Evolutionary conservation across 2,888 invertebrate genomes (phyloP), one percentile per base, ranked within the genome.

Genomic region (Acholoe squamosa): DNA sequence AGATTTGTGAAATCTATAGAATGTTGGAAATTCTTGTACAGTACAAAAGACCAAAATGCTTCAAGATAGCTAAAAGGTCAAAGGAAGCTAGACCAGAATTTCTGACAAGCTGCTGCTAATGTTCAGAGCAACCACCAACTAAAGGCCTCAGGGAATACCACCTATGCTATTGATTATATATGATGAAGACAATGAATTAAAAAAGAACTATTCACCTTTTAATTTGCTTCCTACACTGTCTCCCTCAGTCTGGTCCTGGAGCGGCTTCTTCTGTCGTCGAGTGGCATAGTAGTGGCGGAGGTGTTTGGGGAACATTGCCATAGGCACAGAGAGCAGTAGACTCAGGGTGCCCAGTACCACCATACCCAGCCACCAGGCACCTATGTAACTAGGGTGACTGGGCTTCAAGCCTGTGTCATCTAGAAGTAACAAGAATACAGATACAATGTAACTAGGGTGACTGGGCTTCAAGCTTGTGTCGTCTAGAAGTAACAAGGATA

Each of bases 301-400:
- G 31, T 90, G 90, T 54, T 90, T 88, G 12, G 90, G 90, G 88
- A 90, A 90, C 43, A 90, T 31, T 19, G 67, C 56, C 88, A 90
- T 86, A 12, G 90, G 90, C 52, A 90, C 14, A 28, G 90, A n/a
- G 7, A 54, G 28, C 19, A 25, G 7, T n/a, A 90, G 31, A 54
- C 84, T 91, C 5, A 90, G 61, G 43, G 34, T 56, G 25, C 80
- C 91, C n/a, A 89, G 54, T 7, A 91, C 61, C 28, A 90, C 52
- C 54, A 89, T 89, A 25, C 91, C 91, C 43, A 91, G 89, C 91
- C 91, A 91, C 91, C 91, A 91, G 34, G 61, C 56, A 19, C 91
- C 91, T 22, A 91, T 86, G 80, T 77, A 91, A 14, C 25, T 31
- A 10, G 91, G 89, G 51, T 91, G 88, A 54, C 84, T 51, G 14